Evolutionary conservation across 1,140 invertebrate species (phyloP).

Genomic region (Lordiphosa stackelbergi): DNA sequence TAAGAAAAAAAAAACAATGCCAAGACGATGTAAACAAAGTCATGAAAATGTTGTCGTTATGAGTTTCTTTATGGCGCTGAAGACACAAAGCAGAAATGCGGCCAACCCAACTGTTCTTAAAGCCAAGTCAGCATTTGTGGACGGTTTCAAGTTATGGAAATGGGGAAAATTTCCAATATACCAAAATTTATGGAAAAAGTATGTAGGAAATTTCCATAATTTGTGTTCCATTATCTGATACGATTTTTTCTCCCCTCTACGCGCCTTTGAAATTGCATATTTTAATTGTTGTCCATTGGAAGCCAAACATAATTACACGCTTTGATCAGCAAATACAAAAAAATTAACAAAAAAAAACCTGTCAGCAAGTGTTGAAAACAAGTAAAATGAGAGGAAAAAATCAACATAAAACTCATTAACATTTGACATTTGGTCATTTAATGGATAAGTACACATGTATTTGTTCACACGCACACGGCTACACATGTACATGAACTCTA

Average conservation of each 20-base stretch:
- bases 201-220: too few relatives aligned
- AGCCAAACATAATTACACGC: not conserved
- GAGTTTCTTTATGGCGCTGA: conserved; percentile 42
- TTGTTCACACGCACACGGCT: too few relatives aligned
- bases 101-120: too few relatives aligned
- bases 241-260: too few relatives aligned
- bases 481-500: not conserved
- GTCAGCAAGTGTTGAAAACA: conserved; percentile 1
- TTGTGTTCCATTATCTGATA: too few relatives aligned
- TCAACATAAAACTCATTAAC: conserved; percentile 22
- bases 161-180: too few relatives aligned
- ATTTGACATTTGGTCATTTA: conserved; percentile 15
- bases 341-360: not conserved
- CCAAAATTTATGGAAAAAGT: not conserved
- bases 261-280: not conserved
- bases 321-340: conserved; percentile 2
- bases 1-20: conserved; percentile 1
- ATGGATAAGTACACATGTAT: conserved; percentile 3
- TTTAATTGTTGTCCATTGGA: too few relatives aligned
- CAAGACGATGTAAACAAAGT: conserved; percentile 56
- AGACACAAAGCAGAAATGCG: not conserved
- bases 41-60: conserved; percentile 65
- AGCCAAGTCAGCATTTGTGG: too few relatives aligned
- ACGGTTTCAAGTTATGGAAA: too few relatives aligned
- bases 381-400: conserved; percentile 1